These are phyloP conservation scores for Cardinalis cardinalis DNA, from an alignment of 2,113 vertebrate species.

Conservation along the genomic window DNA sequence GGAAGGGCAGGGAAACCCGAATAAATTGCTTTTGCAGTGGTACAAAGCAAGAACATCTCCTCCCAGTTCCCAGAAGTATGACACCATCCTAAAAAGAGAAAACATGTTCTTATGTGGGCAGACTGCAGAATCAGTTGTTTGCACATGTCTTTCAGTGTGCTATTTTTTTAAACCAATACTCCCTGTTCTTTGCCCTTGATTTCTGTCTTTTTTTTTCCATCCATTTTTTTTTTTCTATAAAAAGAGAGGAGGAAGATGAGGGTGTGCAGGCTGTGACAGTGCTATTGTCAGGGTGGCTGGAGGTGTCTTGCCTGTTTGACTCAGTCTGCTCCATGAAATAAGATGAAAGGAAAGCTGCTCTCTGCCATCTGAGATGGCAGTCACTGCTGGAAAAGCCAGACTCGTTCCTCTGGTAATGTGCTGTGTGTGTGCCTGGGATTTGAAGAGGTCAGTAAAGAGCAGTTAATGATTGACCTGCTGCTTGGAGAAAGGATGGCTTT, in stretches of 20 bases:
- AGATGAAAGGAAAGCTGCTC: conserved; percentile 31
- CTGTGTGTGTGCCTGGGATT: background rate
- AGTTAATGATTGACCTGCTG: conserved; percentile 60
- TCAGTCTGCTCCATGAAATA: background rate
- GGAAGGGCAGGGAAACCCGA: background rate
- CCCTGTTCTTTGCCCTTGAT: background rate
- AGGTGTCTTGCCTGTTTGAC: background rate
- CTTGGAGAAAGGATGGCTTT: conserved; percentile 24
- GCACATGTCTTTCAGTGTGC: conserved; percentile 2
- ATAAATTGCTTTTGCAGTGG: background rate
- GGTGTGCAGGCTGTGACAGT: background rate
- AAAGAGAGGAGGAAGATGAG: background rate
- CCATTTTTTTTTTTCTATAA: background rate
- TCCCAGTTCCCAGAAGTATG: conserved; percentile 61
- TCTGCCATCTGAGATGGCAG: conserved; percentile 23
- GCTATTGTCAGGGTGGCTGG: background rate
- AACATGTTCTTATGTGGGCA: conserved; percentile 52
- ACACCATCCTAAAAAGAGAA: conserved; percentile 47
- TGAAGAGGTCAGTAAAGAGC: conserved; percentile 24
- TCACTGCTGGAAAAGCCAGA: background rate
- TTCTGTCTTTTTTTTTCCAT: background rate
- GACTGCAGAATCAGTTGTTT: conserved; percentile 31
- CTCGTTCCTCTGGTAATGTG: background rate
- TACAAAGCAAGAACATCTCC: conserved; percentile 47
- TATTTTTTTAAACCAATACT: background rate